Base-by-base conservation (phyloP, 2,797 vertebrate genomes). In the Pteropus rufus region DNA sequence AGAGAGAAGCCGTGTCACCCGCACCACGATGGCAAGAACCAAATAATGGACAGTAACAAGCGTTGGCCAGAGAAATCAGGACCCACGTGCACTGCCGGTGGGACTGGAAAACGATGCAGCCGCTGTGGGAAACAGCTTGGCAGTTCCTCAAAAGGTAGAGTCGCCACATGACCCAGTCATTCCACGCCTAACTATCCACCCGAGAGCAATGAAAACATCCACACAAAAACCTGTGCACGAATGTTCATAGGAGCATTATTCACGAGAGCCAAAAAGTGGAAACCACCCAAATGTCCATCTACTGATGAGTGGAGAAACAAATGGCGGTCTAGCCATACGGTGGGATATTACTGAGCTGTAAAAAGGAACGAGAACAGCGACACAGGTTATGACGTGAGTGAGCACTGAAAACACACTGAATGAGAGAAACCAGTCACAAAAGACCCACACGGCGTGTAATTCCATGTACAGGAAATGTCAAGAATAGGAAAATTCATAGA, bases 321-420 rank as follows among this genome's bases (percentile, higher is more conserved):
- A 16, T 0, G 3, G 60, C 12, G 80, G n/a, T 7, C 79, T 21
- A 2, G 49, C 72, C 12, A 6, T 0, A 15, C 26, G 0, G 0
- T 4, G 49, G 65, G 62, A 7, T 21, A 6, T 26, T 8, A 7
- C 1, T 39, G 34, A 26, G 65, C 67, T 5, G 0, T 2, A 3
- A 26, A 34, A 34, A 60, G 56, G 41, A 24, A 29, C 0, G 5
- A 21, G 14, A 49, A 49, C 5, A 1, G n/a, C 0, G 16, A 16
- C 24, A 1, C 23, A 1, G 10, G 14, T n/a, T 21, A 7, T 2
- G 16, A n/a, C 49, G 0, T 2, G 29, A 44, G 0, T 0, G 12
- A 49, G 29, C 41, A 60, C 19, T 1, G 75, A 60, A 73, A 19
- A 21, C 46, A 19, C 11, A 10, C 36, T 39, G 0, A 3, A 70